phyloP scores from a whole-genome alignment of 2,888 invertebrate species.

The Tipula unca region DNA sequence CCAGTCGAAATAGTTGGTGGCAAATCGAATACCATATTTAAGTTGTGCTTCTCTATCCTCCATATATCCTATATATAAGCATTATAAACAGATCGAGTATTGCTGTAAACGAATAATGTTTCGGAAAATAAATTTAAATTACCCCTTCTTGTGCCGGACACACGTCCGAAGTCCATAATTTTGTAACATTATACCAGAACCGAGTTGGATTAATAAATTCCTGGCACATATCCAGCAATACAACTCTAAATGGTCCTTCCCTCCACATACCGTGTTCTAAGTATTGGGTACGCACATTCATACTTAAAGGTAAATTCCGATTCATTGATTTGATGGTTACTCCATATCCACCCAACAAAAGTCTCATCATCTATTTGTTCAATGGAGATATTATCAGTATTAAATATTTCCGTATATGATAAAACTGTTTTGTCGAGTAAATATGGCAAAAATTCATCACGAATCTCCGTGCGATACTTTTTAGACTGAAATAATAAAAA shows the following conservation, averaged over 20 bases:
- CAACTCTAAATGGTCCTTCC: background rate
- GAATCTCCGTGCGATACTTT: background rate
- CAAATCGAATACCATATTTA: background rate
- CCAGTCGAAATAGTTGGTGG: background rate
- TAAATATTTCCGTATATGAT: background rate
- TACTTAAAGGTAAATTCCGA: background rate
- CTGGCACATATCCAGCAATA: background rate
- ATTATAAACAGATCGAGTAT: background rate
- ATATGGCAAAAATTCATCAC: background rate
- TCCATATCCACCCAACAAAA: background rate
- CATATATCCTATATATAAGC: background rate
- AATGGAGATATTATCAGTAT: background rate
- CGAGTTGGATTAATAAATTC: background rate
- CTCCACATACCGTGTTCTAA: background rate
- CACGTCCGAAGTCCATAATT: background rate
- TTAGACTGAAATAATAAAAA: background rate
- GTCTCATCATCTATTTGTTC: background rate
- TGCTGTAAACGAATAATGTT: too few species aligned
- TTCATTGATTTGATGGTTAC: background rate
- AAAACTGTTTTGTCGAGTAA: background rate
- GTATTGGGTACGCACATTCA: background rate
- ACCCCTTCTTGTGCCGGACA: background rate
- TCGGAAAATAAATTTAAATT: background rate
- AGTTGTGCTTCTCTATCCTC: background rate
- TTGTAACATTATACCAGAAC: background rate